Conservation (phyloP, 2,888 invertebrate species). For the Pegoplata infirma region DNA sequence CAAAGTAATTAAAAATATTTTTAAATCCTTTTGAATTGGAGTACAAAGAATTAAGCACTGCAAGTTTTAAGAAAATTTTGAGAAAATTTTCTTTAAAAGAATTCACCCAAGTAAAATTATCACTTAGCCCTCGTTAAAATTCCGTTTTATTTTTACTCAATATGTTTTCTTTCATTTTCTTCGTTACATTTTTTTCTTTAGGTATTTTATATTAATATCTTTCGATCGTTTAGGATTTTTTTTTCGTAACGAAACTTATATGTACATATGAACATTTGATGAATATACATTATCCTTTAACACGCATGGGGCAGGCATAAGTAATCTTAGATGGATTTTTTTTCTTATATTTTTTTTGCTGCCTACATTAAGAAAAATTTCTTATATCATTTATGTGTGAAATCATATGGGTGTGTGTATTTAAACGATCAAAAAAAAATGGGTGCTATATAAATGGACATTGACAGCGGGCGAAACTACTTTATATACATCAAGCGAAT, state of each 20-base stretch:
- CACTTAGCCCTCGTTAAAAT: not conserved
- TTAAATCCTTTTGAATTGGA: no score
- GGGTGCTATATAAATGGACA: slow-evolving; percentile 63
- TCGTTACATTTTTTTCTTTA: slow-evolving; percentile 27
- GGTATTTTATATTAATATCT: slow-evolving; percentile 55
- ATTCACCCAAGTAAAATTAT: no score
- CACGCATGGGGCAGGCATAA: slow-evolving; percentile 55
- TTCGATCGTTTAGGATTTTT: slow-evolving; percentile 46
- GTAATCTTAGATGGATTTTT: slow-evolving; percentile 51
- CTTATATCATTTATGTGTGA: slow-evolving; percentile 38
- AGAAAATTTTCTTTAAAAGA: no score
- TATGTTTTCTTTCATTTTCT: slow-evolving; percentile 3
- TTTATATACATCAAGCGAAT: slow-evolving; percentile 35
- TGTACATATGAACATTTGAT: slow-evolving; percentile 43
- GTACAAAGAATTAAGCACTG: not conserved
- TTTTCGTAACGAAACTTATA: not conserved
- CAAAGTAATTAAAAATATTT: no score
- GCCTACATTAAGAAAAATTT: slow-evolving; percentile 58
- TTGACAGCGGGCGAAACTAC: slow-evolving; percentile 65
- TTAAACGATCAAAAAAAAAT: slow-evolving; percentile 48
- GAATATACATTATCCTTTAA: slow-evolving; percentile 62
- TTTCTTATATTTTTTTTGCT: slow-evolving; percentile 41
- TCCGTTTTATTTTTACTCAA: not conserved
- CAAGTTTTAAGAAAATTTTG: no score
- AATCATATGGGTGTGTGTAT: slow-evolving; percentile 60